Base-by-base conservation (phyloP, 1,140 invertebrate genomes). In the Scylla paramamosain region DNA sequence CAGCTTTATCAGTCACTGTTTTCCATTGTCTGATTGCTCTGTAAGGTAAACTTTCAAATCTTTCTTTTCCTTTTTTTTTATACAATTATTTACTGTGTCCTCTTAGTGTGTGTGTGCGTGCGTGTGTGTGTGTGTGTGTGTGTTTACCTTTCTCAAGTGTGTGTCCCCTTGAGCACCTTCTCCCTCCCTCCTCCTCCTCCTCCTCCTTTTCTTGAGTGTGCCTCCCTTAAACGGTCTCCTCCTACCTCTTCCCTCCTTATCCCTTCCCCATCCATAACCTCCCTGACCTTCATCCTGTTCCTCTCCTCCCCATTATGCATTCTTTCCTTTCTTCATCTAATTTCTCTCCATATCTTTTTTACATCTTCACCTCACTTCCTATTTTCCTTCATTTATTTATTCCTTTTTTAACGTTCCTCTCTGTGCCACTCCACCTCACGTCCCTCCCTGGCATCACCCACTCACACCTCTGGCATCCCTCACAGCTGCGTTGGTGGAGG, bases 401-500 rank as follows among this genome's bases (percentile, higher is more conserved):
- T 77, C 67, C n/a, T 14, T 20, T 59, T 8, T 20, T 20, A 14
- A n/a, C n/a, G n/a, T n/a, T 4, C 87, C 48, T 25, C 48, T 29
- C 16, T 59, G 32, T 31, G 28, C 32, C 45, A 39, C 45, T 31
- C 25, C 28, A 14, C 10, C 10, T n/a, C n/a, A 4, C 20, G 3
- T 46, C 10, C 45, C 10, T 46, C 45, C 45, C 8, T 77, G 10
- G 14, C 28, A 12, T 28, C 46, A 16, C 14, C 46, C 46, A 31
- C 46, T 46, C 89, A 48, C 89, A 46, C n/a, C 46, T n/a, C 89
- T 59, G 8, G 20, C n/a, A 12, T n/a, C n/a, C 67, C 10, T n/a
- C 67, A 91, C 52, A 91, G 90, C 12, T 91, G 29, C 59, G 29
- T 7, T 91, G 52, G 90, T 91, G 90, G 90, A 29, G 52, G 59